Evolutionary conservation across 2,888 invertebrate genomes (phyloP).

Genomic region (Eupelmus urozonus): DNA sequence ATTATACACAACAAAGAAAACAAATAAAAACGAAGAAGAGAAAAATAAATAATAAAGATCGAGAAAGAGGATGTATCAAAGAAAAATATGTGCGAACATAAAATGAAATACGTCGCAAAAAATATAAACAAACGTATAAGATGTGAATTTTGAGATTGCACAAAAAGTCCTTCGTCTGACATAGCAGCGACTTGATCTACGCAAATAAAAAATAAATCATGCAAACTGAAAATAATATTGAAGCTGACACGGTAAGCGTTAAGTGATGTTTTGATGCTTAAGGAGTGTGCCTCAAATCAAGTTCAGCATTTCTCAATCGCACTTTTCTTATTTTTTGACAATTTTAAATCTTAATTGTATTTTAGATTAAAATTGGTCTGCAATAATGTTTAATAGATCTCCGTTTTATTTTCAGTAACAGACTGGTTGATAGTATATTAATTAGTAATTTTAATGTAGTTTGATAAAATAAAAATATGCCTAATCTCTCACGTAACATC

Average conservation of each 20-base stretch:
- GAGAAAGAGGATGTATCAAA: conserved; percentile 57
- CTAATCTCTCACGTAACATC: no score
- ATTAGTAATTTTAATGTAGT: no score
- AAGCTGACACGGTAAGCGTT: conserved; percentile 66
- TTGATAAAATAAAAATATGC: no score
- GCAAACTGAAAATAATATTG: conserved; percentile 61
- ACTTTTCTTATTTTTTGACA: background rate
- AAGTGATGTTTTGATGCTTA: conserved; percentile 65
- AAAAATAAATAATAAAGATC: conserved; percentile 13
- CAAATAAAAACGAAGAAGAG: conserved; percentile 16
- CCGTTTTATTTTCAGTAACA: no score
- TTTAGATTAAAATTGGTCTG: no score
- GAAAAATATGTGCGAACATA: conserved; percentile 27
- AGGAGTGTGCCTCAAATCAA: conserved; percentile 56
- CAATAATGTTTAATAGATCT: background rate
- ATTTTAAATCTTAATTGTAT: background rate
- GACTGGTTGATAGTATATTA: no score
- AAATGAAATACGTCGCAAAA: conserved; percentile 69
- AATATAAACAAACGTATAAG: conserved; percentile 70
- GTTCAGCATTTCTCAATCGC: conserved; percentile 44
- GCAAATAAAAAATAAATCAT: conserved; percentile 60
- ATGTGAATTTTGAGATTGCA: conserved; percentile 64
- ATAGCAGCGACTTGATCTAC: conserved; percentile 54
- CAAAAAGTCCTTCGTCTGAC: conserved; percentile 64
- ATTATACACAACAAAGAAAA: conserved; percentile 41